Base-by-base conservation (phyloP, 2,888 invertebrate species). In the Nephrotoma appendiculata region DNA sequence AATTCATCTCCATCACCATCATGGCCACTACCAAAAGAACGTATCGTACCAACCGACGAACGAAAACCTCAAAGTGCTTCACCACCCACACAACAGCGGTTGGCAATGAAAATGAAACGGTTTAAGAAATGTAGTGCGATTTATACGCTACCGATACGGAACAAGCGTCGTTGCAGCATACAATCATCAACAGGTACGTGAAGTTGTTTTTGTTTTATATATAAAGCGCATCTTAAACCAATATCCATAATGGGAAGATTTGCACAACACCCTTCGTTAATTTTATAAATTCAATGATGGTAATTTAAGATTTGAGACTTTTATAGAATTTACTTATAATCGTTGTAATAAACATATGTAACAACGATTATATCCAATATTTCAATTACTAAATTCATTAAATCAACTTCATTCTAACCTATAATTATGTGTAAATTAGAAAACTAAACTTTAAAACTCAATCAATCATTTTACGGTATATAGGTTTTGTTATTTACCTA, bases 81-180 rank as follows among this genome's bases (percentile, higher is more conserved):
- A 43, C 83, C 87, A 57, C 43, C 87, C 9, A 88, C 84, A 43
- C 85, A 71, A 42, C 86, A 42, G 41, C 1, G n/a, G 83, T 2
- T 85, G 57, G n/a, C 19, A 42, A 57, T 88, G n/a, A 88, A 88
- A 83, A 90, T 91, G 87, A 89, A 89, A 86, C 89, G 89, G 86
- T 91, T 91, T 88, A 88, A 89, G 19, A 89, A 90, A 87, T 89
- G 90, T 86, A 89, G 90, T 6, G 91, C 91, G 5, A 91, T 91
- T 88, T 91, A 91, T 87, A 91, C 91, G 0, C 88, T 91, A 11
- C 91, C 91, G 6, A 88, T 89, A 88, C 88, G 89, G 86, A 88
- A 89, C 1, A 90, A 88, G 86, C 86, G 89, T 86, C 89, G 89
- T 83, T 86, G 89, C 1, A 89, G 89, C 87, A 89, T 89, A 83